Evolutionary conservation across 2,797 vertebrate genomes (phyloP).

Genomic region (Hirundo rustica): DNA sequence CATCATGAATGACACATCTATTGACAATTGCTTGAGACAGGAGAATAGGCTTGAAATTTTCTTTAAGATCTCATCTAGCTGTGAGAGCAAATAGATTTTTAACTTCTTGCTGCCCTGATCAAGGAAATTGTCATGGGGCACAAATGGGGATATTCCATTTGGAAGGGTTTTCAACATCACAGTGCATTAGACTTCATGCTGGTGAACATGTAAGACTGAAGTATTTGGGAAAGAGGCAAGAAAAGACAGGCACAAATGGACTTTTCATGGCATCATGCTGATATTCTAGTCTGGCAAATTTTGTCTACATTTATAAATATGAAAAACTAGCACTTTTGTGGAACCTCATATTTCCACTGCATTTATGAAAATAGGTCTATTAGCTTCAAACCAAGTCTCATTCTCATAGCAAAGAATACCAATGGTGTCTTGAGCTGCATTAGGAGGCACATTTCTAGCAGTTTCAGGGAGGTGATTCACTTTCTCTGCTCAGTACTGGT

Average conservation of each 20-base stretch:
- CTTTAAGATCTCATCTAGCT: background rate
- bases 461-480: background rate
- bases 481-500: background rate
- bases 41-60: background rate
- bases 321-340: background rate
- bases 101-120: background rate
- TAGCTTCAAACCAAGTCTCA: background rate
- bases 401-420: background rate
- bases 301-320: background rate
- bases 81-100: background rate
- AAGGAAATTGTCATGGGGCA: background rate
- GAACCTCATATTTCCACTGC: background rate
- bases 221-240: background rate
- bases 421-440: background rate
- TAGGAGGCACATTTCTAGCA: background rate
- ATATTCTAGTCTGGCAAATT: background rate
- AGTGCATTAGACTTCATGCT: background rate
- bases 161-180: background rate
- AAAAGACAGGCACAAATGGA: background rate
- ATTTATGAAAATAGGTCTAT: background rate
- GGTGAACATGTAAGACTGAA: background rate
- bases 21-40: background rate
- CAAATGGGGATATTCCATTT: background rate
- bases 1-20: background rate
- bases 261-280: background rate